Base-by-base conservation (phyloP, 2,797 vertebrate genomes). In the Diceros bicornis region DNA sequence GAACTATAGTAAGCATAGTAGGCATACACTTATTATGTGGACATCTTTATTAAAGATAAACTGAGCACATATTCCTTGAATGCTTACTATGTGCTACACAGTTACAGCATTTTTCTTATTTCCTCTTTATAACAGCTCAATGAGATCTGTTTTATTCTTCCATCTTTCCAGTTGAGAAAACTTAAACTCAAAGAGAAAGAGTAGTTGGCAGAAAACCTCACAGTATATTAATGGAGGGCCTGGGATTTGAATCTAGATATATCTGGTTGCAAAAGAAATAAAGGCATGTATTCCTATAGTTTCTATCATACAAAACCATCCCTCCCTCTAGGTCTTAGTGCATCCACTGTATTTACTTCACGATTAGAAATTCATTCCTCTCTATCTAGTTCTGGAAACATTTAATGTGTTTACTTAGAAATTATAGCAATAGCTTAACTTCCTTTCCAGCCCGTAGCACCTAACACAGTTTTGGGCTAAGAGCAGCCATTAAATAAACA, bases 311-410 rank as follows among this genome's bases (percentile, higher is more conserved):
- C 7, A 82, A 93, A 91, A 61, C 0, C 1, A 41, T 41, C 0
- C 8, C 14, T 85, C 44, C 11, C 52, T 93, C 14, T 59, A 47
- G 32, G 37, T 68, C 62, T 4, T 79, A 47, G 13, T 57, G 18
- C 4, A 77, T 61, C n/a, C 17, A 8, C n/a, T 93, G 71, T 77
- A 55, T 93, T 95, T 91, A 88, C 44, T 77, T 96, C 66, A 90
- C 83, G 92, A 95, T 95, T 96, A 95, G 79, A 98, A 98, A 98
- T 94, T 90, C 96, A 98, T 97, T 96, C 97, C 98, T 98, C 97
- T 98, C 89, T 98, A 98, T 98, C 96, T 97, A 81, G 66, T 96
- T 97, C 92, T 95, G 79, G 75, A 94, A 97, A n/a, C 62, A 82
- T 88, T 97, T 97, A 96, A 97, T 88, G 66, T 74, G 29, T 96